Evolutionary conservation across 1,140 invertebrate species (phyloP).

Genomic region (Maconellicoccus hirsutus): DNA sequence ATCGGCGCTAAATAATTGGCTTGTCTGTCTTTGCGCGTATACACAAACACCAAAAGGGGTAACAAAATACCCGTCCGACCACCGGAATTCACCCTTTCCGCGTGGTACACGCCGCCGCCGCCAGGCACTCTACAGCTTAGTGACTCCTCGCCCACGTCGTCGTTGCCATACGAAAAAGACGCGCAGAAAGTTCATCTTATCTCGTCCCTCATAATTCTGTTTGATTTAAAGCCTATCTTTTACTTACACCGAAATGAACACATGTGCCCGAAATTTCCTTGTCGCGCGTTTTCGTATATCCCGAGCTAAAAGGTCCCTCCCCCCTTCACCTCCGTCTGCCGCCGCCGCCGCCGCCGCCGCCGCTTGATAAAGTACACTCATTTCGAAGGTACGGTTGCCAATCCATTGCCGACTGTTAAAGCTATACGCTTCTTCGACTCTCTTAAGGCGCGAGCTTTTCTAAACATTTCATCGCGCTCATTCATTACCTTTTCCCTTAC

Average conservation of each 20-base stretch:
- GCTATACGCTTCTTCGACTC: not conserved
- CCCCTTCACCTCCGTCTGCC: too few species aligned
- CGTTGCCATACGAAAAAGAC: not conserved
- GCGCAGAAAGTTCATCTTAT: not conserved
- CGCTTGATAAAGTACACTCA: not conserved
- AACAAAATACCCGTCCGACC: not conserved
- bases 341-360: not conserved
- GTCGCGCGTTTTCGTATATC: not conserved
- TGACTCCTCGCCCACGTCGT: too few species aligned
- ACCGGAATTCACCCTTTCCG: not conserved
- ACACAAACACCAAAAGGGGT: not conserved
- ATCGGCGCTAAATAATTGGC: not conserved
- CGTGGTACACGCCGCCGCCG: too few species aligned
- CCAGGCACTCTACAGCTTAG: too few species aligned
- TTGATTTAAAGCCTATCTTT: slow-evolving; percentile 15
- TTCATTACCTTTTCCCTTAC: slow-evolving; percentile 7
- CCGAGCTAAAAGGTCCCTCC: too few species aligned
- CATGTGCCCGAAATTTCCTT: slow-evolving; percentile 15
- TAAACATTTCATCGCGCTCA: not conserved
- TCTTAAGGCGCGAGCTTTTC: not conserved
- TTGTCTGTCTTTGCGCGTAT: not conserved
- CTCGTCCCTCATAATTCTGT: slow-evolving; percentile 18
- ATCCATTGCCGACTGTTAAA: not conserved
- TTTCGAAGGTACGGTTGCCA: not conserved
- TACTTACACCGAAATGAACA: slow-evolving; percentile 18